These are phyloP conservation scores for Eristalis arbustorum DNA, from an alignment of 2,888 invertebrate species.

Conservation along the genomic window DNA sequence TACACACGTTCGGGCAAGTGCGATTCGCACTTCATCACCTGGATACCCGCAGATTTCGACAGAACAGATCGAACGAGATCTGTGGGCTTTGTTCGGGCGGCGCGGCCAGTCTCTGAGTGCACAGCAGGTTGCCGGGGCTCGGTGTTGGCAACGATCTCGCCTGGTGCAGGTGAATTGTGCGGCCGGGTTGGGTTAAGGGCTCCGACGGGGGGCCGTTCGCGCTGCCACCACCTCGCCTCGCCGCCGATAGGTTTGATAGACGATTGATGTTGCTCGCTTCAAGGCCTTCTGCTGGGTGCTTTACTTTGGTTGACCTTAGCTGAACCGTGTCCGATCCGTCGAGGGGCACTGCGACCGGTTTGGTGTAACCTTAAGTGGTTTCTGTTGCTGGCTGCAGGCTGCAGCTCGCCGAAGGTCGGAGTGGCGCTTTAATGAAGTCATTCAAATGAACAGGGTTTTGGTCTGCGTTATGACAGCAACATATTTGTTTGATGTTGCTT, in stretches of 20 bases:
- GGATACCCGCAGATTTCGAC: conserved; percentile 58
- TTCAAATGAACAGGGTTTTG: not conserved
- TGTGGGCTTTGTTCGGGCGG: conserved; percentile 1
- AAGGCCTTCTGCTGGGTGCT: not conserved
- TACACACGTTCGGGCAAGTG: conserved; percentile 29
- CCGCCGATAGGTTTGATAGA: not conserved
- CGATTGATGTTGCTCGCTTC: not conserved
- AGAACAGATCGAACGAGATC: conserved; percentile 13
- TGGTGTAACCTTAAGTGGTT: too few species aligned
- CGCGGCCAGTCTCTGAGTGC: not conserved
- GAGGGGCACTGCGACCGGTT: not conserved
- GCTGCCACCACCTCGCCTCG: not conserved
- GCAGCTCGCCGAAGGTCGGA: not conserved
- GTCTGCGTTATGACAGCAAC: not conserved
- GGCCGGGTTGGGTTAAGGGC: not conserved
- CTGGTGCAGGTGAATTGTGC: conserved; percentile 26
- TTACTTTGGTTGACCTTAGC: not conserved
- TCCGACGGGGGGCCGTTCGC: not conserved
- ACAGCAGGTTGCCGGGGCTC: not conserved
- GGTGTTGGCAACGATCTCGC: not conserved
- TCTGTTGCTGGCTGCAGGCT: not conserved
- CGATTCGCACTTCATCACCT: conserved; percentile 55
- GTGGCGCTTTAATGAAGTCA: not conserved
- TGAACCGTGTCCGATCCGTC: not conserved
- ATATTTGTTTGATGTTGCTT: not conserved